phyloP scores from a whole-genome alignment of 2,113 vertebrate species.

The Alligator sinensis region DNA sequence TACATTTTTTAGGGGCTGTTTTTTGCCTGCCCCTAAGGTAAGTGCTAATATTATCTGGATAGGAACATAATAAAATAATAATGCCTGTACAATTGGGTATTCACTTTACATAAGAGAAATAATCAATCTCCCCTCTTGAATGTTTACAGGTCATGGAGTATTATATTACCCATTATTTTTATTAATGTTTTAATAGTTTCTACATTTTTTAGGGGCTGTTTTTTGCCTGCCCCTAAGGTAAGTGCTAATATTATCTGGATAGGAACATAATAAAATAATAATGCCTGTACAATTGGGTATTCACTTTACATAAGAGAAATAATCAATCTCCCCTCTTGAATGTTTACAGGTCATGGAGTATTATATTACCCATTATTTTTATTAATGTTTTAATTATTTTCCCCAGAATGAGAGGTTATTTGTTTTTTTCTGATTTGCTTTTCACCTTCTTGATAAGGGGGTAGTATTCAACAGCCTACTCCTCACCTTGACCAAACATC shows the following conservation, averaged over 20 bases:
- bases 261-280: slow-evolving; percentile 11
- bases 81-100: background rate
- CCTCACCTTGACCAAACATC: background rate
- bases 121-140: background rate
- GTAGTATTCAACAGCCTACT: background rate
- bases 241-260: slow-evolving; percentile 21
- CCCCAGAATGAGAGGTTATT: background rate
- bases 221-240: background rate
- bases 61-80: slow-evolving; percentile 11
- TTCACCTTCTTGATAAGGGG: background rate
- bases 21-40: background rate
- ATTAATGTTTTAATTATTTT: background rate
- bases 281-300: background rate
- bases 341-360: background rate
- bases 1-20: too few relatives aligned
- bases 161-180: background rate
- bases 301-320: background rate
- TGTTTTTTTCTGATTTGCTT: background rate
- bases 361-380: background rate
- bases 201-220: too few relatives aligned
- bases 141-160: background rate
- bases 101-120: background rate
- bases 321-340: background rate
- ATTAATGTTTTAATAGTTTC: background rate
- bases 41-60: slow-evolving; percentile 21